phyloP scores from a whole-genome alignment of 2,797 vertebrate species.

The Neomorphus geoffroyi region DNA sequence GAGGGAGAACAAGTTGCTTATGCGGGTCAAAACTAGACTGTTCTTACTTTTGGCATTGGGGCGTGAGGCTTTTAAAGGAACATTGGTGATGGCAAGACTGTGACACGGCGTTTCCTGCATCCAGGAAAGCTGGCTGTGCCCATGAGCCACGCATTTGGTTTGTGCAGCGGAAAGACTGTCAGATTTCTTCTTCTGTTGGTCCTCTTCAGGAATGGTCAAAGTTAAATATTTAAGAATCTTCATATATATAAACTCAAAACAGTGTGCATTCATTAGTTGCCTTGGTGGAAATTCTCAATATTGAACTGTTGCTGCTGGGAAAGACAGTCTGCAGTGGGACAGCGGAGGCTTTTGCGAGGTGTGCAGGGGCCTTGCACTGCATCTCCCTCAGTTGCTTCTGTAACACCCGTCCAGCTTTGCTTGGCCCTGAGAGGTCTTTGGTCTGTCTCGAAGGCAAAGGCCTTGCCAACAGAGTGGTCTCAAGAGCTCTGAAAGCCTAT shows the following conservation, averaged over 20 bases:
- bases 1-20: neutral
- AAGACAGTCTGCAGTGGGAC: neutral
- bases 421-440: neutral
- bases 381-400: neutral
- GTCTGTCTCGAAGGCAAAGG: neutral
- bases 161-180: neutral
- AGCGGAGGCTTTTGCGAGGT: neutral
- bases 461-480: accelerated
- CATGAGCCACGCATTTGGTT: accelerated
- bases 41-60: neutral
- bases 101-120: neutral
- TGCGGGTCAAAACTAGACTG: neutral
- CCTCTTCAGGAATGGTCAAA: neutral
- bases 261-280: accelerated
- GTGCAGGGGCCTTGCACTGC: accelerated
- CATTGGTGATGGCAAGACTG: accelerated
- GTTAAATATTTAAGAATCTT: neutral
- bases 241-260: neutral
- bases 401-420: neutral
- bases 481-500: neutral
- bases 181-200: neutral
- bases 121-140: neutral
- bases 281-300: neutral
- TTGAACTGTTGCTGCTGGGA: neutral
- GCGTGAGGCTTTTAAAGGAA: neutral